Conservation (phyloP, 2,888 invertebrate species). For the Pyrrhosoma nymphula region DNA sequence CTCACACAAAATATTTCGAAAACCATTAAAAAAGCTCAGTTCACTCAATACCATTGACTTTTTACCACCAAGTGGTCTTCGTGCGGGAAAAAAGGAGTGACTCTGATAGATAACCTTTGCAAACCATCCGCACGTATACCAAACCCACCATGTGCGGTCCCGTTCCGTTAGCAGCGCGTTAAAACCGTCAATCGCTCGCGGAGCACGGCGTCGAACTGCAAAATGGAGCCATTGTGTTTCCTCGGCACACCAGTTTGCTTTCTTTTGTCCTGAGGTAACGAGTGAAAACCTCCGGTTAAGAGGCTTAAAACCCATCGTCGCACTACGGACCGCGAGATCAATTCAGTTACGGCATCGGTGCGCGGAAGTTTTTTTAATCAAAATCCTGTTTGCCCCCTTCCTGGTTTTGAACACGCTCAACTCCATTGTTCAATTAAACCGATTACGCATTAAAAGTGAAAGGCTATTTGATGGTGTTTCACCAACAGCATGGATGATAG, state of each 20-base stretch:
- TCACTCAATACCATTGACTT: too few relatives aligned
- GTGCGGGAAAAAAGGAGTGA: too few relatives aligned
- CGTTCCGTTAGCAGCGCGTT: not conserved
- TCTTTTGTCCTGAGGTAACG: not conserved
- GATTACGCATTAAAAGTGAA: not conserved
- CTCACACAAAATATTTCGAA: too few relatives aligned
- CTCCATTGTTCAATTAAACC: constrained; percentile 7
- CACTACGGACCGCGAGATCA: not conserved
- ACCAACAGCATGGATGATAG: not conserved
- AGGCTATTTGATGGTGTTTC: not conserved
- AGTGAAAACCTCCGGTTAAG: not conserved
- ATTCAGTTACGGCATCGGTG: not conserved
- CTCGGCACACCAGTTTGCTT: not conserved
- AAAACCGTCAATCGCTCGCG: not conserved
- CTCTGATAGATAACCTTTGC: too few relatives aligned
- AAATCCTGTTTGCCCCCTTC: not conserved
- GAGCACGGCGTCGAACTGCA: not conserved
- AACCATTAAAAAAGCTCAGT: too few relatives aligned
- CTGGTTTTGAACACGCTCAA: not conserved
- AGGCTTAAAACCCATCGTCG: not conserved
- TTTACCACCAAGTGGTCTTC: too few relatives aligned
- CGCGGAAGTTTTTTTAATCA: not conserved
- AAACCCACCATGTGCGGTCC: too few relatives aligned
- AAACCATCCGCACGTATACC: too few relatives aligned
- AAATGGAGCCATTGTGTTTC: not conserved